Conservation (phyloP, 2,113 vertebrate genomes). For the Falco punctatus region DNA sequence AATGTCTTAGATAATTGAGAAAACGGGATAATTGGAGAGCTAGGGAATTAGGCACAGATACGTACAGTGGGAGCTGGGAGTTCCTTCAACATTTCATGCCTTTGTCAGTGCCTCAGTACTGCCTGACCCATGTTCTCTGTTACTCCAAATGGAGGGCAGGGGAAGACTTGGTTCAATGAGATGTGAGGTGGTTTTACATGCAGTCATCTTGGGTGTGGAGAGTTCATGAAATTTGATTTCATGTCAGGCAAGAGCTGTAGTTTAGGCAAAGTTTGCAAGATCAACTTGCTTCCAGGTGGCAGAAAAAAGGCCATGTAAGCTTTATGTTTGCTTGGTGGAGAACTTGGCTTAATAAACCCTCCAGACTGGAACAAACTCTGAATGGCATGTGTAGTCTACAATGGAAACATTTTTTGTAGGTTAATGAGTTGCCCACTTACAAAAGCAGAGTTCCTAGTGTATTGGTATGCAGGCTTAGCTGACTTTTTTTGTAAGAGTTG, state of each 20-base stretch:
- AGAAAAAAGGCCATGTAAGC: neutral
- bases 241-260: neutral
- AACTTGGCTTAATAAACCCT: neutral
- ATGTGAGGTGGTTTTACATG: neutral
- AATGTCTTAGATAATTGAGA: neutral
- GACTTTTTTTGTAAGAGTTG: neutral
- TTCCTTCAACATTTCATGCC: neutral
- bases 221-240: neutral
- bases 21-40: neutral
- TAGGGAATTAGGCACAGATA: neutral
- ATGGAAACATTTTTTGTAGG: neutral
- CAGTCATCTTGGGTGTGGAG: neutral
- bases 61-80: neutral
- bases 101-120: neutral
- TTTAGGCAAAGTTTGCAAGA: neutral
- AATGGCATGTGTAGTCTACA: neutral
- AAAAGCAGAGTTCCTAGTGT: neutral
- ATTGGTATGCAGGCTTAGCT: neutral
- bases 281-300: neutral
- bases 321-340: neutral
- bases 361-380: neutral
- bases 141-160: accelerated
- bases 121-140: neutral
- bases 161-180: neutral
- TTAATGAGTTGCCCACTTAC: neutral